Percentiles rank a stretch among this genome's conserved stretches.
phyloP scores from a whole-genome alignment of 2,113 vertebrate genomes.

The Prunella himalayana region DNA sequence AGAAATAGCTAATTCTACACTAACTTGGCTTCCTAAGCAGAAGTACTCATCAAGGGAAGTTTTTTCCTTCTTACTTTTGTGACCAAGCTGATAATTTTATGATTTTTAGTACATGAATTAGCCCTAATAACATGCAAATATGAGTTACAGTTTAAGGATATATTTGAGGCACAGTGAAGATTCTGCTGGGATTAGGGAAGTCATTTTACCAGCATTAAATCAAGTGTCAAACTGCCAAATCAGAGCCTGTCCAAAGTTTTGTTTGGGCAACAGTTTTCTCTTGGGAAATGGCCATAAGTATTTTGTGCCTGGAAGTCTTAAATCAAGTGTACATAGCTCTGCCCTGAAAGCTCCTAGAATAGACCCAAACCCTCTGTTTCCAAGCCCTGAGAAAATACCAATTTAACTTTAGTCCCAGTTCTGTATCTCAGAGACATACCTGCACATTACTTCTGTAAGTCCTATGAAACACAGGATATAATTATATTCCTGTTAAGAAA shows the following conservation, averaged over 20 bases:
- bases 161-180: neutral
- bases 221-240: neutral
- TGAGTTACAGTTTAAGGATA: neutral
- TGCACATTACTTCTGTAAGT: neutral
- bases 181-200: neutral
- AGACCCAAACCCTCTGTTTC: neutral
- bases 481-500: neutral
- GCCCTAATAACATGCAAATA: neutral
- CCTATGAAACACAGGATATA: neutral
- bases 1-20: neutral
- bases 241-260: neutral
- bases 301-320: neutral
- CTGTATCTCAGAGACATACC: fast-evolving
- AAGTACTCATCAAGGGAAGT: neutral
- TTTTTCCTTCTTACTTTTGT: neutral
- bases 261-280: neutral
- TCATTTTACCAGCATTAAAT: neutral
- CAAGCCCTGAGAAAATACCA: neutral
- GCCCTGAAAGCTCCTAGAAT: neutral
- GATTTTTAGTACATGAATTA: neutral
- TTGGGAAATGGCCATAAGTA: neutral
- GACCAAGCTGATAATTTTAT: neutral
- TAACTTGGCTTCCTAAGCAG: neutral
- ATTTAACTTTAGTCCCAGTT: neutral
- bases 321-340: neutral